These are phyloP conservation scores for Drosophila borealis DNA, from an alignment of 2,888 invertebrate genomes.

Conservation along the genomic window DNA sequence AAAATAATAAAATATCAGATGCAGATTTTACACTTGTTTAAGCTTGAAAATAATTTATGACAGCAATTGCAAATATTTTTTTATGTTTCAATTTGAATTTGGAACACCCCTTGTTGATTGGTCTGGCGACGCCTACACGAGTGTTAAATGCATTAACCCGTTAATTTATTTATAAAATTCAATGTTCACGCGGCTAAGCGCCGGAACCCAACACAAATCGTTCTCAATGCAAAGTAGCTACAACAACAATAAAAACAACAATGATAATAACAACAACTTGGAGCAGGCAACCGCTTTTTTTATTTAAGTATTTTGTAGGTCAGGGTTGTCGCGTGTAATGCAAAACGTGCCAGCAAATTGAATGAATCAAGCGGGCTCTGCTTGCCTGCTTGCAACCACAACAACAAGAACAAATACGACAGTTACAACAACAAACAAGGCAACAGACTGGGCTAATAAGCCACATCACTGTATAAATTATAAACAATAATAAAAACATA, in stretches of 20 bases:
- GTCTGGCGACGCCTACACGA: slow-evolving; percentile 11
- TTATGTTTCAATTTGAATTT: slow-evolving; percentile 1
- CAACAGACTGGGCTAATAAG: slow-evolving; percentile 44
- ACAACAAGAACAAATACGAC: slow-evolving; percentile 21
- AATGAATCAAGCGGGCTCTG: slow-evolving; percentile 64
- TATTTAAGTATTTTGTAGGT: slow-evolving; percentile 66
- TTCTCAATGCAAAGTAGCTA: slow-evolving; percentile 58
- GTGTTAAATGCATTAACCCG: slow-evolving; percentile 39
- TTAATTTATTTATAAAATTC: slow-evolving; percentile 76
- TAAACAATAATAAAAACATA: slow-evolving; percentile 38
- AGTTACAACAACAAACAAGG: slow-evolving; percentile 24
- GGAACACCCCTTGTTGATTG: slow-evolving; percentile 4
- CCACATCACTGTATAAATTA: slow-evolving; percentile 56
- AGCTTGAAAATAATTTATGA: too few relatives aligned
- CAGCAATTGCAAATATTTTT: neutral
- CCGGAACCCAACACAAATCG: slow-evolving; percentile 50
- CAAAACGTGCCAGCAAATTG: slow-evolving; percentile 77
- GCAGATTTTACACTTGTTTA: too few relatives aligned
- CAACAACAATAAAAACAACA: slow-evolving; percentile 26
- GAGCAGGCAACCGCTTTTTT: slow-evolving; percentile 43
- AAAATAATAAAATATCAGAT: too few relatives aligned
- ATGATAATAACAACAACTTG: slow-evolving; percentile 42
- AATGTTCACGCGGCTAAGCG: slow-evolving; percentile 63
- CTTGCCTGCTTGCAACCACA: slow-evolving; percentile 46
- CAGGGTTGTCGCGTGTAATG: slow-evolving; percentile 81